Evolutionary conservation across 2,888 invertebrate species (phyloP).

Genomic region (Troglohyphantes excavatus): DNA sequence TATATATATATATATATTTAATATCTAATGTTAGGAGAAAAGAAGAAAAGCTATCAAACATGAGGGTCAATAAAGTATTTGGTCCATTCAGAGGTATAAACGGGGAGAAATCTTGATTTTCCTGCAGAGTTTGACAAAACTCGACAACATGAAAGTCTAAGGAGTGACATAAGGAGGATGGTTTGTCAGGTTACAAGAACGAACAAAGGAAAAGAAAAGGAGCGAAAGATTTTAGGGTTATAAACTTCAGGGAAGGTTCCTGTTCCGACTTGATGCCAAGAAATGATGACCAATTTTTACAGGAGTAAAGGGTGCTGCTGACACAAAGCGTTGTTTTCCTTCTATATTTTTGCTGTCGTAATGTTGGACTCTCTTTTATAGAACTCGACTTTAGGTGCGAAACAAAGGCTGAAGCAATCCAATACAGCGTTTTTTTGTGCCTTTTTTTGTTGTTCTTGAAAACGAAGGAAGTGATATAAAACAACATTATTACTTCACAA

Average conservation of each 20-base stretch:
- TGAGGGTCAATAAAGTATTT: conserved; percentile 62
- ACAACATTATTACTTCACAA: conserved; percentile 24
- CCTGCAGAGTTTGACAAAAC: conserved; percentile 23
- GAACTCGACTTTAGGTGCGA: conserved; percentile 26
- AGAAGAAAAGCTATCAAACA: conserved; percentile 56
- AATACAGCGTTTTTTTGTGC: conserved; percentile 7
- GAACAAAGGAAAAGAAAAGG: conserved; percentile 1
- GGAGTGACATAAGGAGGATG: not conserved
- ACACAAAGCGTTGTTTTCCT: conserved; percentile 52
- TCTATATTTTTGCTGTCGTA: conserved; percentile 30
- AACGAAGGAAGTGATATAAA: conserved; percentile 25
- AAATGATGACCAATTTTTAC: conserved; percentile 69
- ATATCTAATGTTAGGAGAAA: too few relatives aligned
- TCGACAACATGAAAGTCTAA: conserved; percentile 22
- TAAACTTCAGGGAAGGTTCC: conserved; percentile 55
- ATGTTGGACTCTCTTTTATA: conserved; percentile 20
- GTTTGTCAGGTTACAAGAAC: conserved; percentile 38
- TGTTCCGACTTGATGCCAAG: conserved; percentile 38
- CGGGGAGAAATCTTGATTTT: conserved; percentile 58
- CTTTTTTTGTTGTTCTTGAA: not conserved
- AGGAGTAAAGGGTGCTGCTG: conserved; percentile 38
- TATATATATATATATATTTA: too few relatives aligned
- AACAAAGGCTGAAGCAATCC: conserved; percentile 33
- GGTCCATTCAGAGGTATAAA: conserved; percentile 60
- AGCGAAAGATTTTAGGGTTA: conserved; percentile 43